Conservation (phyloP, 2,797 vertebrate species). For the Clarias laeviceps region DNA sequence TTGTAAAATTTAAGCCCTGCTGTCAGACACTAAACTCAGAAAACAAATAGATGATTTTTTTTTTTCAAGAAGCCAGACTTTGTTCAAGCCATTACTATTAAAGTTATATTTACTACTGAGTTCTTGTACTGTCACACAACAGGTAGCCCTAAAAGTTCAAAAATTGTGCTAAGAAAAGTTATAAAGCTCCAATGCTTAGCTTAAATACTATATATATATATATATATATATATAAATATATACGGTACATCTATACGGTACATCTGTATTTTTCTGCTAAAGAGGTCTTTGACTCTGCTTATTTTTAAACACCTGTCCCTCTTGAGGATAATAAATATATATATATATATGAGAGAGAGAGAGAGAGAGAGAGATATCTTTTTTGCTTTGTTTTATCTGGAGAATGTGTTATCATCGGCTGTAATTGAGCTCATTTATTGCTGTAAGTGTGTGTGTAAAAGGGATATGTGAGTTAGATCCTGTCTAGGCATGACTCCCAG, state of each 20-base stretch:
- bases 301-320: background rate
- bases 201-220: background rate
- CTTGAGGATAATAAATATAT: background rate
- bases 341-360: background rate
- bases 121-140: background rate
- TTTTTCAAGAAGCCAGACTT: background rate
- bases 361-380: too few species aligned
- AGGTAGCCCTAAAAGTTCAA: too few species aligned
- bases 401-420: constrained; percentile 10
- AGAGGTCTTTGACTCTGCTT: background rate
- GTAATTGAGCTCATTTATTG: constrained; percentile 1
- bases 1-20: constrained; percentile 23
- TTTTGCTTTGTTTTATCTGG: background rate
- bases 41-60: background rate
- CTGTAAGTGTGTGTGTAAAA: background rate
- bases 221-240: too few species aligned
- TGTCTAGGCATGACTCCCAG: constrained; percentile 27
- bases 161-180: background rate
- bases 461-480: constrained; percentile 9
- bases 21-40: background rate
- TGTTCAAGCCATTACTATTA: too few species aligned
- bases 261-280: background rate
- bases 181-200: background rate
- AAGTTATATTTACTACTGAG: background rate
- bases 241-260: too few species aligned